Base-by-base conservation (phyloP, 2,888 invertebrate species). In the Trichopria drosophilae region DNA sequence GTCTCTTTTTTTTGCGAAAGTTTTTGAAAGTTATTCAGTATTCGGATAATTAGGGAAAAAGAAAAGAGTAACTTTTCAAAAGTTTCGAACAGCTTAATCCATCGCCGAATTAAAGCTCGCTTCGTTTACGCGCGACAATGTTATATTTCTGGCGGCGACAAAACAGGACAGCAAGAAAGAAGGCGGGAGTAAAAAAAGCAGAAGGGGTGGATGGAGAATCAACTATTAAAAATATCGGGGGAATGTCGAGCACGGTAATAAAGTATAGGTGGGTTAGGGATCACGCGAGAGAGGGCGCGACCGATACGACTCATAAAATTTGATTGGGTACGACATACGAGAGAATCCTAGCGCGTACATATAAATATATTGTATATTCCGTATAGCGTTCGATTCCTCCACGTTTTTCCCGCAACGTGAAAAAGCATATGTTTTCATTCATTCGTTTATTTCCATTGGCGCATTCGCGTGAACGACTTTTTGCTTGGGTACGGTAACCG, bases 291-390 rank as follows among this genome's bases (percentile, higher is more conserved):
- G 57, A 67, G 60, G 62, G 65, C 64, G 56, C 57, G 68, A 68
- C 66, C 64, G 70, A 69, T 71, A 65, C 66, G 65, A 69, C 68
- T 71, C 72, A 69, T 72, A 72, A 73, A 73, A 72, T 72, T 71
- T 72, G 71, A 72, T 72, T 69, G 72, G 66, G 59, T 60, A 60
- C 58, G 61, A 59, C 55, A 53, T 60, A 60, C 48, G 49, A 61
- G 58, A 58, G 59, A 49, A 58, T 53, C 47, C 53, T 54, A 57
- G 54, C 55, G 57, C 59, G 58, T 60, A 40, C 51, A n/a, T n/a
- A n/a, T n/a, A n/a, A n/a, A 44, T 40, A 55, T 55, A 60, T 57
- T 61, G 60, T 63, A 63, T 68, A 65, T 67, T 60, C n/a, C n/a
- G n/a, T n/a, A n/a, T n/a, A n/a, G n/a, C n/a, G n/a, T n/a, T 56